phyloP scores from a whole-genome alignment of 2,797 vertebrate species.

The Heterohyrax brucei region DNA sequence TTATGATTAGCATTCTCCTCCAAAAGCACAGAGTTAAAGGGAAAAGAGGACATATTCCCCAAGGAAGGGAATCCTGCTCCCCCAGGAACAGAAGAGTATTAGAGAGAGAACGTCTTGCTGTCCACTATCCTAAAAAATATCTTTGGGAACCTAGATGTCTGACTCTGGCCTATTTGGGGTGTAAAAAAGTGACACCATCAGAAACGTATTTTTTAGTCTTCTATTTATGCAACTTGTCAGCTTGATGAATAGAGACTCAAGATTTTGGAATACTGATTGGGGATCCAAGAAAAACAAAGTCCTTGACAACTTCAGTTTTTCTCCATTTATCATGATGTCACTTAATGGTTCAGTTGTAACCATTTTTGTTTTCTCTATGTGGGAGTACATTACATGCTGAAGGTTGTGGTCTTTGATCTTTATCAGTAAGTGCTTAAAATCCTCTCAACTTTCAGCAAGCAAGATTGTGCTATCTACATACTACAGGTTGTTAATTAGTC shows the following conservation, averaged over 20 bases:
- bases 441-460: too few species aligned
- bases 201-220: constrained; percentile 3
- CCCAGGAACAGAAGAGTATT: neutral
- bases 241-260: neutral
- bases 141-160: too few species aligned
- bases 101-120: neutral
- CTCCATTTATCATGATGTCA: neutral
- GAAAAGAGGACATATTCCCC: neutral
- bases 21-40: neutral
- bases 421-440: too few species aligned
- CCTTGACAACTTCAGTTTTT: neutral
- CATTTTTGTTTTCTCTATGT: neutral
- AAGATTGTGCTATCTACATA: too few species aligned
- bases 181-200: neutral
- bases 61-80: fast-evolving
- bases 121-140: neutral
- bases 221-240: neutral
- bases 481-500: too few species aligned
- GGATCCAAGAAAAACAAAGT: too few species aligned
- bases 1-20: neutral
- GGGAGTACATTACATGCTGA: neutral
- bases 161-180: neutral
- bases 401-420: too few species aligned
- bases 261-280: neutral
- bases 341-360: neutral